phyloP scores from a whole-genome alignment of 1,140 invertebrate genomes.

The Homalodisca vitripennis region DNA sequence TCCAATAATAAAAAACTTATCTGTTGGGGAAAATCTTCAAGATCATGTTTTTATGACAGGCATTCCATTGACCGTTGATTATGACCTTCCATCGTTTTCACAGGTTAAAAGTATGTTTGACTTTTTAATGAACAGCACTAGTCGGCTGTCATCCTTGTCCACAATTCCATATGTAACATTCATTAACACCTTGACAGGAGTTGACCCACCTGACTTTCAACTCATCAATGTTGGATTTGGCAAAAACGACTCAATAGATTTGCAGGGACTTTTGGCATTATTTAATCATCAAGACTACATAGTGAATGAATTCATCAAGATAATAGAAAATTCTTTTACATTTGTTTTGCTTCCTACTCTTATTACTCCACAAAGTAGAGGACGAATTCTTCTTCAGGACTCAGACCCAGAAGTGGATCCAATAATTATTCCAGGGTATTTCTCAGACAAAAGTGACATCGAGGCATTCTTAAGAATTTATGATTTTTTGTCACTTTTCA shows the following conservation, averaged over 20 bases:
- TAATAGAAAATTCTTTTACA: neutral
- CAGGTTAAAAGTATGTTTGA: constrained; percentile 67
- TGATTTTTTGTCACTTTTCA: constrained; percentile 16
- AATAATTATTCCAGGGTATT: constrained; percentile 78
- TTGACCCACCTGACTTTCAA: constrained; percentile 62
- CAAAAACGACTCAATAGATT: neutral
- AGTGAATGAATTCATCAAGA: neutral
- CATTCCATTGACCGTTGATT: constrained; percentile 74
- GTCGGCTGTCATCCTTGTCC: constrained; percentile 63
- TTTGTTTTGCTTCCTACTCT: neutral
- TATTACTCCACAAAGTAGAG: constrained; percentile 60
- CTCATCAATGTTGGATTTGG: constrained; percentile 79
- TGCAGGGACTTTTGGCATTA: neutral
- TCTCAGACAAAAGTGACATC: constrained; percentile 63
- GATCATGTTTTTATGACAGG: constrained; percentile 86
- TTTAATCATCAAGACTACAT: neutral
- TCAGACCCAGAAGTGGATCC: constrained; percentile 69
- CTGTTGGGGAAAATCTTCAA: constrained; percentile 82
- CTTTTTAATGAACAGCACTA: constrained; percentile 55
- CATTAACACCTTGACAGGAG: constrained; percentile 69
- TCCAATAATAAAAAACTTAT: constrained; percentile 64
- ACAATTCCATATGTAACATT: constrained; percentile 77
- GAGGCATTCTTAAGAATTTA: constrained; percentile 58
- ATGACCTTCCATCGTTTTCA: constrained; percentile 73
- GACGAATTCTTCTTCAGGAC: constrained; percentile 61